These are phyloP conservation scores for Agrochola lychnidis DNA, from an alignment of 2,888 invertebrate genomes.

Conservation along the genomic window DNA sequence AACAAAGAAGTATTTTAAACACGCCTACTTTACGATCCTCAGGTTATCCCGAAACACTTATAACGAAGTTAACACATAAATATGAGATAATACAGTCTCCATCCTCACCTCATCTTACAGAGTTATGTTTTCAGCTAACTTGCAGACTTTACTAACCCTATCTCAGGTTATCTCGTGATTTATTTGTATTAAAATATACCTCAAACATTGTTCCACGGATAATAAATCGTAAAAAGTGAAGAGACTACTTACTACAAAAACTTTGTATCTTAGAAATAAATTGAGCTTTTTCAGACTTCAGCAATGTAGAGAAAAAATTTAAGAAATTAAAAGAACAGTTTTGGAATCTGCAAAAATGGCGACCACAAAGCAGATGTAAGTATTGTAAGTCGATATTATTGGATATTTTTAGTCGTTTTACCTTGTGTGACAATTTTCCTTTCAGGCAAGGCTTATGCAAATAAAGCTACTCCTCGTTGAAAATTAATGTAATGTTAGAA, in stretches of 20 bases:
- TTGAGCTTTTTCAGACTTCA: neutral
- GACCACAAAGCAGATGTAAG: no score
- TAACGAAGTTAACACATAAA: conserved; percentile 55
- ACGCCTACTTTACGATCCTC: conserved; percentile 25
- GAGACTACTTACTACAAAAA: conserved; percentile 5
- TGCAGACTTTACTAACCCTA: conserved; percentile 18
- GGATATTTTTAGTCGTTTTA: neutral
- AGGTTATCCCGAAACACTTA: conserved; percentile 37
- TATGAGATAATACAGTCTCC: conserved; percentile 31
- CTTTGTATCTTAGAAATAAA: conserved; percentile 12
- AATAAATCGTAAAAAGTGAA: conserved; percentile 34
- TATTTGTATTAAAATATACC: conserved; percentile 46
- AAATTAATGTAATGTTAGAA: neutral
- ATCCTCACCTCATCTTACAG: conserved; percentile 49
- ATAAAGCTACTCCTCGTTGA: neutral
- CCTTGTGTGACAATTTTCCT: no score
- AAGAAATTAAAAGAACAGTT: neutral
- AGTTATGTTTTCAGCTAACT: conserved; percentile 45
- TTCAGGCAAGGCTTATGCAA: neutral
- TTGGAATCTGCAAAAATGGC: neutral
- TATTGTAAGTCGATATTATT: neutral
- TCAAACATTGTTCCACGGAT: conserved; percentile 26
- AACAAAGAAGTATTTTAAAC: conserved; percentile 14
- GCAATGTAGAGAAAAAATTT: neutral
- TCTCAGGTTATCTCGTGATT: conserved; percentile 40